Percentiles rank a stretch among this genome's conserved stretches.
phyloP scores from a whole-genome alignment of 2,888 invertebrate genomes.

The Acanthopleura granulata region DNA sequence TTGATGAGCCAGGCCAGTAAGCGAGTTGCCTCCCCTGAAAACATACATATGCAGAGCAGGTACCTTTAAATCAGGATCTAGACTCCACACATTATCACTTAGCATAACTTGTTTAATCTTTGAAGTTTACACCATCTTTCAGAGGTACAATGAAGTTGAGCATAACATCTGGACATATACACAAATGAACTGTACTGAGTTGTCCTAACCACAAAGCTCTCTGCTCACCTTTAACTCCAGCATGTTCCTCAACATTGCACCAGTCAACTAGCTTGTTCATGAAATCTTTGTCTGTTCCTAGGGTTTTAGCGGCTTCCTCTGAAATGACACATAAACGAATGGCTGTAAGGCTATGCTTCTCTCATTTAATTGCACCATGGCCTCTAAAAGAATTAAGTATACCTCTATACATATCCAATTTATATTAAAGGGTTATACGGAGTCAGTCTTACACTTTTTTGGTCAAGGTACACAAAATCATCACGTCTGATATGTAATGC shows the following conservation, averaged over 20 bases:
- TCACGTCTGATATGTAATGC: not conserved
- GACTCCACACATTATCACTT: too few relatives aligned
- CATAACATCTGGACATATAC: not conserved
- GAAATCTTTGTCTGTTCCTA: constrained; percentile 77
- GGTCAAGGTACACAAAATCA: not conserved
- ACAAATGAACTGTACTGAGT: not conserved
- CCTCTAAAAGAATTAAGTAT: too few relatives aligned
- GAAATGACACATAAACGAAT: not conserved
- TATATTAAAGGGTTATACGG: too few relatives aligned
- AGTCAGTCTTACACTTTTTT: not conserved
- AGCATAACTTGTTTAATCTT: too few relatives aligned
- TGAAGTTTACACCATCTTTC: too few relatives aligned
- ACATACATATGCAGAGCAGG: not conserved
- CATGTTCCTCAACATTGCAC: constrained; percentile 83
- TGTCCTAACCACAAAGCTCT: too few relatives aligned
- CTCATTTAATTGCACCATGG: too few relatives aligned
- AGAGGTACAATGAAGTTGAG: not conserved
- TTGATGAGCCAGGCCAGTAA: constrained; percentile 78
- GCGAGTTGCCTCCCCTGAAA: constrained; percentile 68
- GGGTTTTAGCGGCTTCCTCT: constrained; percentile 80
- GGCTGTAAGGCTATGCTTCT: too few relatives aligned
- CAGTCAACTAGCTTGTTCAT: constrained; percentile 80
- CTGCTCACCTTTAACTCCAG: constrained; percentile 84
- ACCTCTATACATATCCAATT: too few relatives aligned
- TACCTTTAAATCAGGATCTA: not conserved